Evolutionary conservation across 2,888 invertebrate species (phyloP).

Genomic region (Trissolcus brochymenae): DNA sequence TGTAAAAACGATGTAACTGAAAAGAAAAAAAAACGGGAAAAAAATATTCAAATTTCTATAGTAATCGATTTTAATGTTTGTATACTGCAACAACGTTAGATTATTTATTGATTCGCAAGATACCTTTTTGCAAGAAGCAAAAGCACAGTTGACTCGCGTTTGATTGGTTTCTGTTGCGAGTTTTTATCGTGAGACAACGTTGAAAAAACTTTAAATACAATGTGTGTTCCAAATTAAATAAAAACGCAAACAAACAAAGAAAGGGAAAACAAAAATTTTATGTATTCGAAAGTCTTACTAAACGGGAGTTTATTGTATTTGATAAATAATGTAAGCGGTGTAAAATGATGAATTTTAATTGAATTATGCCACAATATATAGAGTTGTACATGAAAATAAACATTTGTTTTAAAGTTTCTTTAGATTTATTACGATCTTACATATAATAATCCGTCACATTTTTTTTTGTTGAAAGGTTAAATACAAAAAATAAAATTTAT

Average conservation of each 20-base stretch:
- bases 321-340: slow-evolving; percentile 46
- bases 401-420: slow-evolving; percentile 57
- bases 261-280: slow-evolving; percentile 2
- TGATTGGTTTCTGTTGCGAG: slow-evolving; percentile 27
- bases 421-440: slow-evolving; percentile 27
- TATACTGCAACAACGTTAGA: slow-evolving; percentile 16
- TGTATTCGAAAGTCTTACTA: slow-evolving; percentile 28
- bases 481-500: neutral
- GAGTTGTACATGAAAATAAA: slow-evolving; percentile 54
- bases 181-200: slow-evolving; percentile 4
- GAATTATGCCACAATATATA: slow-evolving; percentile 54
- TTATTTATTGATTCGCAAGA: neutral
- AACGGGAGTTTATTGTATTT: slow-evolving; percentile 47
- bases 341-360: slow-evolving; percentile 54
- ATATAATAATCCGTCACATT: neutral
- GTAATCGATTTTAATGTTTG: slow-evolving; percentile 9
- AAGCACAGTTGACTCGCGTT: slow-evolving; percentile 17
- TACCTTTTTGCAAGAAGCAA: neutral
- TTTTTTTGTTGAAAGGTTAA: neutral
- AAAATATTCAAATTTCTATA: neutral
- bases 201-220: slow-evolving; percentile 9
- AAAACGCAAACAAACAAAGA: neutral
- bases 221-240: slow-evolving; percentile 25
- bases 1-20: too few species aligned
- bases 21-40: too few species aligned